Percentiles rank a stretch among this genome's conserved stretches.
phyloP scores from a whole-genome alignment of 2,888 invertebrate species.

The Lottia gigantea region DNA sequence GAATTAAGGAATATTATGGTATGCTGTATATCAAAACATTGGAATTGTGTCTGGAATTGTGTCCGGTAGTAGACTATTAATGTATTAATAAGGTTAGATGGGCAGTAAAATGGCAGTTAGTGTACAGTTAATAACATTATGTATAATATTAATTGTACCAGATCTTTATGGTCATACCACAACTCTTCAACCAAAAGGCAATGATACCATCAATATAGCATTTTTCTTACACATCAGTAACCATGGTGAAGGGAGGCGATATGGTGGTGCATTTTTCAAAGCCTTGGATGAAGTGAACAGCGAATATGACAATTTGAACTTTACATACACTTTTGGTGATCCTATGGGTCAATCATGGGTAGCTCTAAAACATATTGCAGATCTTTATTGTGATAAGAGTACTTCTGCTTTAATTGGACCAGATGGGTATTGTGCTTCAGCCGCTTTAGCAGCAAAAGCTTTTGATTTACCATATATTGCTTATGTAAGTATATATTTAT shows the following conservation, averaged over 20 bases:
- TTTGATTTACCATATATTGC: conserved; percentile 96
- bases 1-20: too few relatives aligned
- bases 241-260: conserved; percentile 34
- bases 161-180: too few relatives aligned
- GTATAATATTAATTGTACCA: too few relatives aligned
- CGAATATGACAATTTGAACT: conserved; percentile 35
- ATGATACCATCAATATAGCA: too few relatives aligned
- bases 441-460: conserved; percentile 91
- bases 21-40: too few relatives aligned
- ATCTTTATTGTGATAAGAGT: conserved; percentile 71
- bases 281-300: conserved; percentile 52
- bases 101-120: too few relatives aligned
- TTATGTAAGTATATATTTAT: conserved; percentile 80
- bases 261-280: conserved; percentile 53
- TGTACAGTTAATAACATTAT: too few relatives aligned
- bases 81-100: too few relatives aligned
- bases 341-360: conserved; percentile 35
- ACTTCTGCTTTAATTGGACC: conserved; percentile 95
- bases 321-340: conserved; percentile 39
- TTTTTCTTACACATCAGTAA: too few relatives aligned
- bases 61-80: too few relatives aligned
- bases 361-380: conserved; percentile 48
- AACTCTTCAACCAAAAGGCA: too few relatives aligned
- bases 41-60: too few relatives aligned
- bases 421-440: conserved; percentile 89